These are phyloP conservation scores for Tangara arthus DNA, from an alignment of 2,797 vertebrate species.

Conservation along the genomic window DNA sequence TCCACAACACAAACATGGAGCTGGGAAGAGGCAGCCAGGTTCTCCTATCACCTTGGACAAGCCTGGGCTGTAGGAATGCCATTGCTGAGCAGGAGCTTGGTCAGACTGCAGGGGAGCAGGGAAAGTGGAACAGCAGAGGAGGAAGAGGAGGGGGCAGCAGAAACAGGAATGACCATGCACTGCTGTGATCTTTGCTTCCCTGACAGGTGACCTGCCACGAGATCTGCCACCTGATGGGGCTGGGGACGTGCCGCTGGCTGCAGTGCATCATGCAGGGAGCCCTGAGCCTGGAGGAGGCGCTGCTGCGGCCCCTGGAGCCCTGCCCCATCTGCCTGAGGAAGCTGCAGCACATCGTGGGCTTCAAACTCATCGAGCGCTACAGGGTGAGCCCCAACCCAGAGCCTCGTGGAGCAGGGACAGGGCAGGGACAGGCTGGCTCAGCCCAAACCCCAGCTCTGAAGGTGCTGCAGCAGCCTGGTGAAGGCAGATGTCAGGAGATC, in stretches of 20 bases:
- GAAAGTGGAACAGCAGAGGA: neutral
- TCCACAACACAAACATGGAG: neutral
- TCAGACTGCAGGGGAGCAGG: fast-evolving
- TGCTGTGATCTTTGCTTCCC: neutral
- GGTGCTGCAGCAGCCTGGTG: fast-evolving
- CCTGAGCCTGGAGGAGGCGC: constrained; percentile 68
- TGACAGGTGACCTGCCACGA: constrained; percentile 70
- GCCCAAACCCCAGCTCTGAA: fast-evolving
- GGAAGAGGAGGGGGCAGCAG: neutral
- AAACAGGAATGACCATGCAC: fast-evolving
- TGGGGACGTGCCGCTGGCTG: constrained; percentile 77
- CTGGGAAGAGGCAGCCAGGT: neutral
- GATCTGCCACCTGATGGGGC: constrained; percentile 75
- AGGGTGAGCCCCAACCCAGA: constrained; percentile 50
- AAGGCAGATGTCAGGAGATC: neutral
- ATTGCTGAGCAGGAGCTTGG: fast-evolving
- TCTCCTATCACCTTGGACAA: neutral
- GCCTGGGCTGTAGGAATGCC: neutral
- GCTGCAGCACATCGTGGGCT: constrained; percentile 73
- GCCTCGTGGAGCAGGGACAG: neutral
- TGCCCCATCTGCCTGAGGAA: constrained; percentile 78
- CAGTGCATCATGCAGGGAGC: constrained; percentile 77
- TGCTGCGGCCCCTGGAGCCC: constrained; percentile 70
- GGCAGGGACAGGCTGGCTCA: neutral
- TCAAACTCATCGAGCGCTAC: constrained; percentile 75